These are phyloP conservation scores for Patella vulgata DNA, from an alignment of 1,140 invertebrate genomes.

Conservation along the genomic window DNA sequence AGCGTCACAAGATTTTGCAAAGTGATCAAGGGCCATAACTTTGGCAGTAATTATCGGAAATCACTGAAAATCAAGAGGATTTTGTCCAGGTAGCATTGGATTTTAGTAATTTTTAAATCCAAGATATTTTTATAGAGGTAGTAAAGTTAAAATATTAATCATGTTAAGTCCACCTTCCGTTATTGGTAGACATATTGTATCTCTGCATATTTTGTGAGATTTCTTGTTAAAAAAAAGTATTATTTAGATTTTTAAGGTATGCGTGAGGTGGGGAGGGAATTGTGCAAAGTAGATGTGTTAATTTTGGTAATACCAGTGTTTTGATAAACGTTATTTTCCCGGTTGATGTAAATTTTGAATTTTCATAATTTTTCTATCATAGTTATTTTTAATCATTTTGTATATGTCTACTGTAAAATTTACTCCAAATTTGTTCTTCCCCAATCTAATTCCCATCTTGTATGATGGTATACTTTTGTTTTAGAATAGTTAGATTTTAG, in stretches of 20 bases:
- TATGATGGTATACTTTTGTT: too few relatives aligned
- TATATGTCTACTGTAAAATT: too few relatives aligned
- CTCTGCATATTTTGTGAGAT: background rate
- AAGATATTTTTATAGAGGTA: too few relatives aligned
- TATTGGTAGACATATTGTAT: background rate
- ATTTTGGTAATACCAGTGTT: background rate
- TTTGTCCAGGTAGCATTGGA: background rate
- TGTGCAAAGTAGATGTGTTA: background rate
- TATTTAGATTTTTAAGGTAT: slow-evolving; percentile 1
- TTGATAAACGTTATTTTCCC: slow-evolving; percentile 12
- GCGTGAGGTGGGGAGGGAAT: too few relatives aligned
- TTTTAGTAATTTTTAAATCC: slow-evolving; percentile 8
- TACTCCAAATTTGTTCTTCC: too few relatives aligned
- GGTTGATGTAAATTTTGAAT: background rate
- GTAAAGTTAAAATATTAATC: slow-evolving; percentile 3
- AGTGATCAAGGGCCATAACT: too few relatives aligned
- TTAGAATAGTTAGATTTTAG: too few relatives aligned
- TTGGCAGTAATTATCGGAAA: too few relatives aligned
- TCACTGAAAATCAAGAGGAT: too few relatives aligned
- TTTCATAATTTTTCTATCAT: background rate
- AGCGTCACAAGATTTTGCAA: too few relatives aligned
- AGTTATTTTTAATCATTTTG: too few relatives aligned
- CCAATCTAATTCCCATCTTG: too few relatives aligned
- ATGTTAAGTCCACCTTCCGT: slow-evolving; percentile 7
- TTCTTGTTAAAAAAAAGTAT: background rate